Percentiles rank a stretch among this genome's conserved stretches.
Conservation (phyloP, 2,797 vertebrate species). For the Hypotaenidia okinawae region DNA sequence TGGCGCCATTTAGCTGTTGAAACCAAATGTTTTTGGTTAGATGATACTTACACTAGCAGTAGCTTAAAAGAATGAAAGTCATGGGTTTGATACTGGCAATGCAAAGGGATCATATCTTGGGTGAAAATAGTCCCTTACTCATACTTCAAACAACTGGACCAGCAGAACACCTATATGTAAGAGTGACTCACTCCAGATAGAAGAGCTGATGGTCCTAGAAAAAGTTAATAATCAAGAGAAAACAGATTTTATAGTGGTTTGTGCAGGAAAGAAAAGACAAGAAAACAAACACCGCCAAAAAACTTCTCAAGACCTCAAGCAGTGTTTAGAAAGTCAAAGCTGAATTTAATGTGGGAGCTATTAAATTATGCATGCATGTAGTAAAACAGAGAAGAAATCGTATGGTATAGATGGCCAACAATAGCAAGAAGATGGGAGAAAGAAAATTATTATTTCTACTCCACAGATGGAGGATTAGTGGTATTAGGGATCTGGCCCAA, state of each 20-base stretch:
- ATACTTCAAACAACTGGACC: neutral
- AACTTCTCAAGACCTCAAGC: neutral
- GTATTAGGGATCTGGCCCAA: neutral
- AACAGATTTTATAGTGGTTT: neutral
- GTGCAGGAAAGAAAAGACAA: neutral
- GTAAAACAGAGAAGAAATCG: neutral
- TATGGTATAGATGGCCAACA: neutral
- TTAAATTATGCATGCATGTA: neutral
- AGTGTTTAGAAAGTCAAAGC: neutral
- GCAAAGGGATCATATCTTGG: neutral
- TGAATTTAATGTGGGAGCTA: neutral
- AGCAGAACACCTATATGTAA: neutral
- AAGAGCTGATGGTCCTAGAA: neutral
- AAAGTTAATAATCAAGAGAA: neutral
- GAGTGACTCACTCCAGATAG: neutral
- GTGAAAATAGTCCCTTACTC: neutral
- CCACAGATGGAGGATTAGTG: neutral
- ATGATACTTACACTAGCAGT: neutral
- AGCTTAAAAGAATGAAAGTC: neutral
- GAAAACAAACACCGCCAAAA: no score
- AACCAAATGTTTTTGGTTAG: neutral
- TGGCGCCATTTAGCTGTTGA: rapidly evolving
- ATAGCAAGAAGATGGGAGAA: neutral
- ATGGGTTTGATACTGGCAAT: neutral
- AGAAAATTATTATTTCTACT: neutral